phyloP scores from a whole-genome alignment of 2,797 vertebrate genomes.

The Intellagama lesueurii region DNA sequence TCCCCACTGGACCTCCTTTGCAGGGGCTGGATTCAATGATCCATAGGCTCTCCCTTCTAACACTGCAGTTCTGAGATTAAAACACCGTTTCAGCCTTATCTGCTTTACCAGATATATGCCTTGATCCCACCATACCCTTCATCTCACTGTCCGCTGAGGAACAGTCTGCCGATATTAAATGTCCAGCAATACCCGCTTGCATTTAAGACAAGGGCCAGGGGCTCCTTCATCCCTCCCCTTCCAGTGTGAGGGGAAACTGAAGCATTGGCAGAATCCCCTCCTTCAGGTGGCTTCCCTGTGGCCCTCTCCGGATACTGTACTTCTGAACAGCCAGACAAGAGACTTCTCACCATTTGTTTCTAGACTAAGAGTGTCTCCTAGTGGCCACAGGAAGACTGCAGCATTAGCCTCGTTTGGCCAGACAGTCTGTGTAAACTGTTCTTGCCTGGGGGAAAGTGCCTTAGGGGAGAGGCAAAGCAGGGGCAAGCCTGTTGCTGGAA shows the following conservation, averaged over 20 bases:
- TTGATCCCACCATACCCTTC: too few relatives aligned
- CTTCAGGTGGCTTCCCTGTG: too few relatives aligned
- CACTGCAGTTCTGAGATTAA: too few relatives aligned
- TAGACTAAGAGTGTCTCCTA: constrained; percentile 19
- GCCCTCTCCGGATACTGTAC: background rate
- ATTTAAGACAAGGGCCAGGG: too few relatives aligned
- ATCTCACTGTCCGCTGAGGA: too few relatives aligned
- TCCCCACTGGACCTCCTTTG: too few relatives aligned
- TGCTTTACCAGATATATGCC: too few relatives aligned
- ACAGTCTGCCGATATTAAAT: too few relatives aligned
- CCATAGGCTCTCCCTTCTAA: too few relatives aligned
- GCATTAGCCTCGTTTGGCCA: background rate
- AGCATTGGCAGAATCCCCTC: background rate
- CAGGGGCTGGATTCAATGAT: too few relatives aligned
- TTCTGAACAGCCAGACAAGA: background rate
- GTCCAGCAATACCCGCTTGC: too few relatives aligned
- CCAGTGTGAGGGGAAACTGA: background rate
- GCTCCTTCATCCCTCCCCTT: background rate
- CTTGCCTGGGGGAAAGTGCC: background rate
- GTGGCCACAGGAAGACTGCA: background rate
- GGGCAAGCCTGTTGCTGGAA: background rate
- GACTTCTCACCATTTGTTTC: constrained; percentile 1
- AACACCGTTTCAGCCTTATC: background rate
- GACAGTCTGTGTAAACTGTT: background rate
- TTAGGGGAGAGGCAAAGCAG: background rate